Conservation (phyloP, 2,113 vertebrate genomes). For the Syrrhaptes paradoxus region DNA sequence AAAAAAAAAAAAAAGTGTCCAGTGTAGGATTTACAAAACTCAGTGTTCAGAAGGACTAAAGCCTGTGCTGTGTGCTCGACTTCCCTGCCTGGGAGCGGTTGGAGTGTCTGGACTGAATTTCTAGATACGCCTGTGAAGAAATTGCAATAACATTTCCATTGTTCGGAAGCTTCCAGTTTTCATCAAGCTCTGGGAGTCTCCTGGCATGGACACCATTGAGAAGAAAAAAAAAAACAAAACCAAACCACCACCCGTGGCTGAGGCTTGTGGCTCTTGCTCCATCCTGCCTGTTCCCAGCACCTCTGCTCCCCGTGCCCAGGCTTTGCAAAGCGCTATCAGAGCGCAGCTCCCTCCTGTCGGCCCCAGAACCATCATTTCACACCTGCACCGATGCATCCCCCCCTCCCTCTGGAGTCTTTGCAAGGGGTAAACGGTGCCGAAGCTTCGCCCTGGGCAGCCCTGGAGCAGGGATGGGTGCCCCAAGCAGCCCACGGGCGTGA, state of each 20-base stretch:
- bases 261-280: neutral
- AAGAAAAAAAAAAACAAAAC: no score
- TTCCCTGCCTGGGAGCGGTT: neutral
- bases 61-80: neutral
- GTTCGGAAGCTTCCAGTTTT: neutral
- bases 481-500: no score
- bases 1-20: neutral
- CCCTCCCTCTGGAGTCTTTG: accelerated
- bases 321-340: neutral
- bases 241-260: neutral
- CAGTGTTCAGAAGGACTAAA: neutral
- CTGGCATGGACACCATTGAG: neutral
- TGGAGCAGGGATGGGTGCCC: no score
- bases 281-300: neutral
- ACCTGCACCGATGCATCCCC: neutral
- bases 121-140: neutral
- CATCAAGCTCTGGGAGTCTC: neutral
- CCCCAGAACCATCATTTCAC: accelerated
- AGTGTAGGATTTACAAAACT: neutral
- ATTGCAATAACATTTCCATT: neutral
- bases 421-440: neutral
- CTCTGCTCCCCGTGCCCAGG: neutral
- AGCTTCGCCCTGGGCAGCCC: neutral
- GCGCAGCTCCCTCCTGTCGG: neutral
- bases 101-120: neutral